Evolutionary conservation across 2,113 vertebrate species (phyloP).

Genomic region (Dasyornis broadbenti): DNA sequence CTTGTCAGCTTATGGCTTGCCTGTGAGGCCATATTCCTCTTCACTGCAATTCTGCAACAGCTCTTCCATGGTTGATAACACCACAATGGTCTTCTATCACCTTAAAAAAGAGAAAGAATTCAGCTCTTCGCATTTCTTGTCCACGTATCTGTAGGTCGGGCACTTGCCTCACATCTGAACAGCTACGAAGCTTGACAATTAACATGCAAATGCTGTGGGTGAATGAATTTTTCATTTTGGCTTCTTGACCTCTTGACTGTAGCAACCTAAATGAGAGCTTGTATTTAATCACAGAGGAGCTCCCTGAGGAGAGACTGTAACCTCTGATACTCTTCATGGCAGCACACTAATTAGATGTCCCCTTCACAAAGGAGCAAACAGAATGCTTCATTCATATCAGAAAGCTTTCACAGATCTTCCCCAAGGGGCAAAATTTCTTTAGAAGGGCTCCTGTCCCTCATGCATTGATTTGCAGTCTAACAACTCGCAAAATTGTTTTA

Average conservation of each 20-base stretch:
- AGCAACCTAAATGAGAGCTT: slow-evolving; percentile 3
- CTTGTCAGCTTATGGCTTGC: not conserved
- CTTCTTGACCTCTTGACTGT: slow-evolving; percentile 10
- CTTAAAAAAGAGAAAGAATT: not conserved
- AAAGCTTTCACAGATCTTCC: not conserved
- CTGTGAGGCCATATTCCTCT: not conserved
- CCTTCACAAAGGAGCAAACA: not conserved
- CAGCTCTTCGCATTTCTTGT: not conserved
- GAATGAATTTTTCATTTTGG: slow-evolving; percentile 11
- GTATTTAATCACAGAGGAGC: slow-evolving; percentile 16
- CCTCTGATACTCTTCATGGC: not conserved
- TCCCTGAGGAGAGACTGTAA: not conserved
- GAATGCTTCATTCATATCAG: not conserved
- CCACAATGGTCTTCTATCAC: not conserved
- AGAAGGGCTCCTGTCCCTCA: not conserved
- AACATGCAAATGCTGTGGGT: not conserved
- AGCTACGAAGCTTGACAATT: not conserved
- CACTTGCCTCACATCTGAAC: not conserved
- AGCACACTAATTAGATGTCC: slow-evolving; percentile 29
- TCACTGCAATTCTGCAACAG: not conserved
- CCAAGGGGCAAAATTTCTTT: not conserved
- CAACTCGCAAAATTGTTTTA: not conserved
- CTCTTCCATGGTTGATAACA: not conserved
- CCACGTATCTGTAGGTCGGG: not conserved
- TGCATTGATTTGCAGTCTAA: not conserved